phyloP scores from a whole-genome alignment of 2,888 invertebrate species.

The Serripes groenlandicus region DNA sequence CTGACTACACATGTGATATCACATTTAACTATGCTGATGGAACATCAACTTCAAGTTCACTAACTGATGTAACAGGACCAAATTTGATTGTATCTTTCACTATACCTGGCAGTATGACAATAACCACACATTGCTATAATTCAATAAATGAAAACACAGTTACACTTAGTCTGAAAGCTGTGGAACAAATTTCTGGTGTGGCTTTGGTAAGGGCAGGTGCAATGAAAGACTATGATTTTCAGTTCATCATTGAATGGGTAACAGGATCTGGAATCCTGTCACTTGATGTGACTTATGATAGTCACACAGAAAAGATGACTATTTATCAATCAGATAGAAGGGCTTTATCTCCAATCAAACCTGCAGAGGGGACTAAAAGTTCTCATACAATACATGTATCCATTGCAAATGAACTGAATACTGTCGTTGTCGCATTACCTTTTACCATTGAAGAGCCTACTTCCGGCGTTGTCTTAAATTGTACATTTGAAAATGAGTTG shows the following conservation, averaged over 20 bases:
- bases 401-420: conserved; percentile 36
- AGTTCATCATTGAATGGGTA: conserved; percentile 64
- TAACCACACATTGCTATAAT: conserved; percentile 74
- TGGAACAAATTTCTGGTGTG: conserved; percentile 76
- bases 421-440: conserved; percentile 16
- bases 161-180: conserved; percentile 35
- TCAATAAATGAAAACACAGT: conserved; percentile 57
- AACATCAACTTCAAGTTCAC: conserved; percentile 3
- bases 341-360: conserved; percentile 17
- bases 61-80: conserved; percentile 25
- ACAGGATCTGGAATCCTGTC: conserved; percentile 70
- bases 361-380: conserved; percentile 9
- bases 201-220: conserved; percentile 70
- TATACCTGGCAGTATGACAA: conserved; percentile 56
- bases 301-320: conserved; percentile 30
- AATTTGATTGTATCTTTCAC: conserved; percentile 59
- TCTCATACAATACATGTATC: conserved; percentile 29
- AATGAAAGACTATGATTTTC: conserved; percentile 53
- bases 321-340: conserved; percentile 9
- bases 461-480: conserved; percentile 33
- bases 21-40: conserved; percentile 64
- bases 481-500: conserved; percentile 26
- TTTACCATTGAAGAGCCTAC: conserved; percentile 70
- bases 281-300: conserved; percentile 65
- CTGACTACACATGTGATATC: conserved; percentile 79